Evolutionary conservation across 2,113 vertebrate genomes (phyloP), one percentile per base, ranked within the genome.

Genomic region (Mandrillus leucophaeus): DNA sequence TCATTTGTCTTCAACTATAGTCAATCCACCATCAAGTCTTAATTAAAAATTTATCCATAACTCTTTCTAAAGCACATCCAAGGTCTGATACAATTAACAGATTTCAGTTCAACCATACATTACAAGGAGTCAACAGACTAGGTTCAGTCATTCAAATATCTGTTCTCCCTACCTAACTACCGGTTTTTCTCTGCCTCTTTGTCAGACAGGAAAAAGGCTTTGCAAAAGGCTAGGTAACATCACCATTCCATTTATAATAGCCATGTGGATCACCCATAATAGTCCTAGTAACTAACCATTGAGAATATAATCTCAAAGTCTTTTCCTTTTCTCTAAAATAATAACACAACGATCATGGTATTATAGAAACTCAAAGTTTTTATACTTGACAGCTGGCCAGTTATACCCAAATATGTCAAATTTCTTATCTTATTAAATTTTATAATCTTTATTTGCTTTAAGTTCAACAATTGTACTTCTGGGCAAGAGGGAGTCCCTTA

Each of bases 41-140:
- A 95, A 82, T 88, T 88, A 85, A 92, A 96, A 89, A 79, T 81
- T 80, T 27, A n/a, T 27, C 50, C 17, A 35, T 78, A 78, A 64
- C 68, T n/a, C 50, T 76, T 88, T 57, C 80, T 52, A 85, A 64
- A 95, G 61, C 27, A 79, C 45, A 50, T 14, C 6, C 9, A 79
- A 55, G 8, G 52, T 38, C 27, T 79, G 64, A 84, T 40, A 66
- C 25, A 59, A 61, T 79, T 64, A 57, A 20, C 38, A 18, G 25
- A 93, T 73, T 66, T 85, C 61, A 64, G n/a, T 89, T 61, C 72
- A 78, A 76, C 43, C 1, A 20, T 8, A 48, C 35, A 32, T 55
- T 64, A 70, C 64, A 30, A 38, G 59, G 78, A 75, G 78, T 64
- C 52, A 87, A 66, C 25, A 82, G 32, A 87, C 45, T 2, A 75